phyloP scores from a whole-genome alignment of 2,113 vertebrate genomes.

The Chaenocephalus aceratus region DNA sequence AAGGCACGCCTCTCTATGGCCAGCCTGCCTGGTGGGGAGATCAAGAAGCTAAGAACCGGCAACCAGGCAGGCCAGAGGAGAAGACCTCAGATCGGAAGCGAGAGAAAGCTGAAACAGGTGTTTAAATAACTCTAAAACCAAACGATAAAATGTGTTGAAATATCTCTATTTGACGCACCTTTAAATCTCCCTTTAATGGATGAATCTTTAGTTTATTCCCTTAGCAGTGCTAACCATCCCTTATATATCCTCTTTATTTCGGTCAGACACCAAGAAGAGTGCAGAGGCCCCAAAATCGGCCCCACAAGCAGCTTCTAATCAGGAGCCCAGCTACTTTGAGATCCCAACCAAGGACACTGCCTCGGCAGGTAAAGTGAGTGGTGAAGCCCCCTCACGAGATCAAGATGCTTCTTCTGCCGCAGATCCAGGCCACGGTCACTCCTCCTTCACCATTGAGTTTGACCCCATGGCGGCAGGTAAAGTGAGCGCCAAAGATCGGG shows the following conservation, averaged over 20 bases:
- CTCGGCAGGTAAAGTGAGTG: constrained; percentile 79
- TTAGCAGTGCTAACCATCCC: not conserved
- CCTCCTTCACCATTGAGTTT: constrained; percentile 98
- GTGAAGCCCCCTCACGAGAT: constrained; percentile 87
- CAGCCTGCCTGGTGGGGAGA: constrained; percentile 99
- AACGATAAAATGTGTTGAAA: not conserved
- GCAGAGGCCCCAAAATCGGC: constrained; percentile 81
- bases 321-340: constrained; percentile 97
- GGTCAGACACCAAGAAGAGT: constrained; percentile 70
- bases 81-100: constrained; percentile 83
- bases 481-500: constrained; percentile 92
- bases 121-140: not conserved
- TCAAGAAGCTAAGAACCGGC: constrained; percentile 87
- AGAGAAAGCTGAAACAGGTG: constrained; percentile 85
- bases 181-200: not conserved
- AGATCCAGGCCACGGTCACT: constrained; percentile 89
- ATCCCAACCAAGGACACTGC: constrained; percentile 93
- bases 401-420: constrained; percentile 80
- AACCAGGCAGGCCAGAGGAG: constrained; percentile 83
- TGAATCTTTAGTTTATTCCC: not conserved
- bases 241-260: not conserved
- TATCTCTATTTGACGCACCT: not conserved
- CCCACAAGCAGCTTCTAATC: constrained; percentile 80
- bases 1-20: constrained; percentile 94
- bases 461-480: constrained; percentile 91